These are phyloP conservation scores for Periophthalmus modestus DNA, from an alignment of 2,113 vertebrate species.

Conservation along the genomic window DNA sequence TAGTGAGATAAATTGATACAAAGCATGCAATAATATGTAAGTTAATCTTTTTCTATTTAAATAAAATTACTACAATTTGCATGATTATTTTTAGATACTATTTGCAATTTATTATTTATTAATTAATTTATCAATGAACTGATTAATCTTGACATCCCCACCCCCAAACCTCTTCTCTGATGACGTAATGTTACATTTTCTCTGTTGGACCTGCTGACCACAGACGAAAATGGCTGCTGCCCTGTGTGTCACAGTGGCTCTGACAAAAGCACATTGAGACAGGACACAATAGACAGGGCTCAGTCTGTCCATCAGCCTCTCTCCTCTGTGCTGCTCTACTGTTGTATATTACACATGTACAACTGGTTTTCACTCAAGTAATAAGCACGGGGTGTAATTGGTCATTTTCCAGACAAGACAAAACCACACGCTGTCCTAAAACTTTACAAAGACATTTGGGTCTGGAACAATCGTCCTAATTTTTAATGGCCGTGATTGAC, in stretches of 20 bases:
- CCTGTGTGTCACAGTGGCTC: conserved; percentile 55
- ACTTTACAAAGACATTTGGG: too few species aligned
- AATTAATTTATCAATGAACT: too few species aligned
- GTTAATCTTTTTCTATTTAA: too few species aligned
- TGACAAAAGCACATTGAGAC: conserved; percentile 71
- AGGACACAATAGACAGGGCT: conserved; percentile 64
- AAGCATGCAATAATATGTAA: too few species aligned
- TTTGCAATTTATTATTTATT: too few species aligned
- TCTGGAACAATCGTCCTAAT: too few species aligned
- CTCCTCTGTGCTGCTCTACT: conserved; percentile 24
- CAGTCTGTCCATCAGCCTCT: conserved; percentile 45
- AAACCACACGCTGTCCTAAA: too few species aligned
- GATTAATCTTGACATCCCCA: not conserved
- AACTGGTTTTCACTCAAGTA: conserved; percentile 16
- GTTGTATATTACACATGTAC: conserved; percentile 37
- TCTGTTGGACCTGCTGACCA: conserved; percentile 40
- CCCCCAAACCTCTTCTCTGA: not conserved
- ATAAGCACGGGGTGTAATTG: conserved; percentile 43
- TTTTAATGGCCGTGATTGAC: too few species aligned
- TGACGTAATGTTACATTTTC: not conserved
- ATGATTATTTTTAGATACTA: too few species aligned
- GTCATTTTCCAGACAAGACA: not conserved
- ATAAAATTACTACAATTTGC: too few species aligned
- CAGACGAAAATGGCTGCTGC: conserved; percentile 51
- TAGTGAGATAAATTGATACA: too few species aligned